Evolutionary conservation across 1,140 invertebrate genomes (phyloP).

Genomic region (Leptopilina clavipes): DNA sequence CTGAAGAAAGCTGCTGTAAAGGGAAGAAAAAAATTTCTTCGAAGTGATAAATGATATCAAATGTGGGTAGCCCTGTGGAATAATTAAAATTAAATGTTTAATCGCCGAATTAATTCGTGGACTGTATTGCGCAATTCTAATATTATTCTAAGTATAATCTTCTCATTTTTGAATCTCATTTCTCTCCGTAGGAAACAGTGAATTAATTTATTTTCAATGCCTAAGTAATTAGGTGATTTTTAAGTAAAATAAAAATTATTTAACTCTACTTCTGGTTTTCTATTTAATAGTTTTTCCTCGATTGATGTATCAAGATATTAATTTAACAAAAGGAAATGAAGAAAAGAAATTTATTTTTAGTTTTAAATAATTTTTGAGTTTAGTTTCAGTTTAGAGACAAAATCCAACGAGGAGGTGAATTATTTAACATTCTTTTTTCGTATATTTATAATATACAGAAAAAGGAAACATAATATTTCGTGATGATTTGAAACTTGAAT

Average conservation of each 20-base stretch:
- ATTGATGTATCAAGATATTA: too few relatives aligned
- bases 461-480: too few relatives aligned
- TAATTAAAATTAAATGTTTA: conserved; percentile 33
- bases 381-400: too few relatives aligned
- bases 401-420: too few relatives aligned
- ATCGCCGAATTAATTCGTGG: conserved; percentile 19
- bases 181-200: background rate
- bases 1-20: too few relatives aligned
- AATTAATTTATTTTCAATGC: conserved; percentile 27
- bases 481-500: too few relatives aligned
- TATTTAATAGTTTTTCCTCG: background rate
- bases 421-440: too few relatives aligned
- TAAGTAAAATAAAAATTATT: conserved; percentile 50
- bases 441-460: too few relatives aligned
- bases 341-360: background rate
- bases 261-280: conserved; percentile 50
- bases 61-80: background rate
- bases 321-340: too few relatives aligned
- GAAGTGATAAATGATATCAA: background rate
- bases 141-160: conserved; percentile 5
- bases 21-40: too few relatives aligned
- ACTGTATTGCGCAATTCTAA: conserved; percentile 30
- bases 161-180: conserved; percentile 25
- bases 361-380: too few relatives aligned
- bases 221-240: conserved; percentile 38